Conservation (phyloP, 2,113 vertebrate species). For the Elanus axillaris region DNA sequence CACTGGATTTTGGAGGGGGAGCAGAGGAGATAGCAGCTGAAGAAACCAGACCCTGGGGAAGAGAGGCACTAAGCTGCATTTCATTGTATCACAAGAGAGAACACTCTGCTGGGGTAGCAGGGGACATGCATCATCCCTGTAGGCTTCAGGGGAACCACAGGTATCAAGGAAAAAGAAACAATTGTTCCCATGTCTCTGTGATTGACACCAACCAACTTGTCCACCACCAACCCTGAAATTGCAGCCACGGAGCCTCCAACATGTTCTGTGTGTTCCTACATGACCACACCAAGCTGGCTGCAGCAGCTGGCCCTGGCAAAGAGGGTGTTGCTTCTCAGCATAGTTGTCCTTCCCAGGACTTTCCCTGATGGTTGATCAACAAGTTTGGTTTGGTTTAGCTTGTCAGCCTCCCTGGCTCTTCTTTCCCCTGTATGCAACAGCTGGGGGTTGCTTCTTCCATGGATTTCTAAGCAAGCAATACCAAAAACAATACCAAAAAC, state of each 20-base stretch:
- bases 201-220: background rate
- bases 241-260: background rate
- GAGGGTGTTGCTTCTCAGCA: background rate
- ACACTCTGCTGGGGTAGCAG: background rate
- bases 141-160: constrained; percentile 6
- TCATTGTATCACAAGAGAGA: fast-evolving
- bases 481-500: background rate
- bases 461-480: background rate
- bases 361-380: background rate
- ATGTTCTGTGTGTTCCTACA: background rate
- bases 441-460: background rate
- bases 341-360: background rate
- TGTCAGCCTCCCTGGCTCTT: background rate
- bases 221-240: constrained; percentile 13
- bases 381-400: background rate
- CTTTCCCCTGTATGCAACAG: background rate
- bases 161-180: constrained; percentile 8
- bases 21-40: background rate
- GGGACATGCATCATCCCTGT: background rate
- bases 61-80: background rate
- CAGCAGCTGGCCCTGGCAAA: background rate
- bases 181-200: background rate
- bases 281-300: background rate
- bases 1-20: background rate
- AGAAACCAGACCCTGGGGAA: background rate